Evolutionary conservation across 2,113 vertebrate genomes (phyloP), one percentile per base, ranked within the genome.

Genomic region (Tetrax tetrax): DNA sequence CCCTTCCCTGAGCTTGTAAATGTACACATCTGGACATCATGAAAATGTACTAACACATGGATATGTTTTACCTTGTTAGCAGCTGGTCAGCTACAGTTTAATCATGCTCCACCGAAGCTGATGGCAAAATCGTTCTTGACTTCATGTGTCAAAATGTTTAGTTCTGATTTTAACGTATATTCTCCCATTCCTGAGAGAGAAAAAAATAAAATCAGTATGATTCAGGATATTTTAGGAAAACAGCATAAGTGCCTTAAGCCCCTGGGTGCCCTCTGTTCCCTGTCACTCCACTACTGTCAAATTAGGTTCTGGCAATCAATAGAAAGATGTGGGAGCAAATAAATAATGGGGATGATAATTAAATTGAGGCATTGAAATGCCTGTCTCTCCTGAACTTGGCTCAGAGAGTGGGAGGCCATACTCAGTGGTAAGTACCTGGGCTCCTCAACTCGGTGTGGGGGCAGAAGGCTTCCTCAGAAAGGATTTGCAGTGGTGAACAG

Each of bases 231-330:
- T 94, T 93, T 88, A 84, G 74, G 47, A 64, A 92, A 85, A 71
- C 14, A 68, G 47, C 3, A 0, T 25, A 91, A 93, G 20, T 31
- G 48, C 24, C 64, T 76, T 76, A 93, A 87, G 37, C 70, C 56
- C 37, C 59, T 79, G 78, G 79, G 83, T 92, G 70, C 54, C 57
- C 83, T 92, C 68, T 94, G 47, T 93, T 93, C 59, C 47, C 68
- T 90, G 64, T 79, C 71, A 92, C 72, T 95, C 54, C 19, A 7
- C n/a, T 68, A 37, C 70, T 77, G 83, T 87, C 95, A 87, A 94
- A 92, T 95, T 61, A 77, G 35, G 19, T 83, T 96, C 59, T 95
- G 93, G 91, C 61, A 89, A 87, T 93, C 91, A 91, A 87, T 96
- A 59, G 79, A 82, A 94, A 93, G 31, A 81, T 68, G 90, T 93